Percentiles rank a stretch among this genome's conserved stretches.
Conservation (phyloP, 2,797 vertebrate genomes). For the Gymnocypris eckloni region DNA sequence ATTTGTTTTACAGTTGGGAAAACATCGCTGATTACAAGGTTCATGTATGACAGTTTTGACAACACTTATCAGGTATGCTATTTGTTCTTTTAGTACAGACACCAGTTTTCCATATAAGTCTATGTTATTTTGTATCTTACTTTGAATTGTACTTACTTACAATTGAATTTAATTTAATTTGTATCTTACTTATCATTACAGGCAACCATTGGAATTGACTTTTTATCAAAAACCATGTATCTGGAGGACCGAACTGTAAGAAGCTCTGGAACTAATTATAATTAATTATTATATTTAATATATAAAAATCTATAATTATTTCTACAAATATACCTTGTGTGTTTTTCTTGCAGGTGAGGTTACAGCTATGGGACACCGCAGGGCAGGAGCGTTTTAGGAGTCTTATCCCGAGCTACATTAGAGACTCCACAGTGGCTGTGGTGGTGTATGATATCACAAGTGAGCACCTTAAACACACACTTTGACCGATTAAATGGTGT, state of each 20-base stretch:
- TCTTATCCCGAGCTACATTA: conserved; percentile 93
- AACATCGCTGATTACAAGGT: conserved; percentile 85
- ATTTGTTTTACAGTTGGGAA: conserved; percentile 79
- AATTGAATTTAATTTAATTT: too few species aligned
- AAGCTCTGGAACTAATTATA: background rate
- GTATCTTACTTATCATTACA: conserved; percentile 64
- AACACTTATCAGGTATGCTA: conserved; percentile 83
- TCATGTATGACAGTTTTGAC: conserved; percentile 87
- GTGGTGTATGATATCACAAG: conserved; percentile 95
- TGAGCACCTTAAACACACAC: conserved; percentile 69
- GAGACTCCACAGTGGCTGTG: conserved; percentile 93
- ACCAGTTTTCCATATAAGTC: background rate
- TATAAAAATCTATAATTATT: background rate
- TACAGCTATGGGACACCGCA: conserved; percentile 94
- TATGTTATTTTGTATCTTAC: background rate
- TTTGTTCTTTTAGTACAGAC: background rate
- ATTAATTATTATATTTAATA: background rate
- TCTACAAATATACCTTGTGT: conserved; percentile 29
- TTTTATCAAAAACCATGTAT: conserved; percentile 94
- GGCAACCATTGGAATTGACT: conserved; percentile 93
- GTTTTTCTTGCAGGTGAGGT: conserved; percentile 80
- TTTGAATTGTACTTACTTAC: too few species aligned
- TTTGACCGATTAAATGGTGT: background rate
- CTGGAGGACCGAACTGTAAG: conserved; percentile 92
- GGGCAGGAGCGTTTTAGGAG: conserved; percentile 94